Conservation (phyloP, 2,888 invertebrate species). For the Nymphalis urticae region DNA sequence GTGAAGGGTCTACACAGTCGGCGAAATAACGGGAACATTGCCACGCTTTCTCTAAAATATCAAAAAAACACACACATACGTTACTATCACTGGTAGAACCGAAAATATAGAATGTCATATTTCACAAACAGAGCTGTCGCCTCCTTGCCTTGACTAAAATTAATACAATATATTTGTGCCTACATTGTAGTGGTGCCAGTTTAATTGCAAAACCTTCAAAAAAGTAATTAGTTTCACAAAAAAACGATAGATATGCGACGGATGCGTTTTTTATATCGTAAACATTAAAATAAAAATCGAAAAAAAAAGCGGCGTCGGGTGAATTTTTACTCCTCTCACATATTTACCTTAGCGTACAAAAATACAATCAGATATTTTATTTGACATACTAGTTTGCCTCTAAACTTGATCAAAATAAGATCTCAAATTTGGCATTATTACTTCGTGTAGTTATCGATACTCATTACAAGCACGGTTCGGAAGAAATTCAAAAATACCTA, state of each 20-base stretch:
- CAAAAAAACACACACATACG: slow-evolving; percentile 8
- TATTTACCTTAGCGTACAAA: not conserved
- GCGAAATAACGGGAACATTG: slow-evolving; percentile 49
- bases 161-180: slow-evolving; percentile 50
- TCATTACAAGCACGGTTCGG: not conserved
- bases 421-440: not conserved
- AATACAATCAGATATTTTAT: not conserved
- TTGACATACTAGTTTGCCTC: not conserved
- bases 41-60: slow-evolving; percentile 26
- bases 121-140: slow-evolving; percentile 33
- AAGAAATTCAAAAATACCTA: not conserved
- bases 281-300: slow-evolving; percentile 15
- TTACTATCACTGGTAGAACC: slow-evolving; percentile 17
- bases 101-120: slow-evolving; percentile 24
- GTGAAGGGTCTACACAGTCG: slow-evolving; percentile 66
- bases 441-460: not conserved
- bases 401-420: not conserved
- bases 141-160: slow-evolving; percentile 31
- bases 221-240: slow-evolving; percentile 12
- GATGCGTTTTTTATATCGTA: slow-evolving; percentile 60
- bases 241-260: slow-evolving; percentile 62
- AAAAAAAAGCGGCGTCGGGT: slow-evolving; percentile 77
- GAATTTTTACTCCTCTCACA: slow-evolving; percentile 43
- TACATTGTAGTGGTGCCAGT: slow-evolving; percentile 59
- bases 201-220: slow-evolving; percentile 9